These are phyloP conservation scores for Cryptomyrus ogoouensis DNA, from an alignment of 2,113 vertebrate species.

Conservation along the genomic window DNA sequence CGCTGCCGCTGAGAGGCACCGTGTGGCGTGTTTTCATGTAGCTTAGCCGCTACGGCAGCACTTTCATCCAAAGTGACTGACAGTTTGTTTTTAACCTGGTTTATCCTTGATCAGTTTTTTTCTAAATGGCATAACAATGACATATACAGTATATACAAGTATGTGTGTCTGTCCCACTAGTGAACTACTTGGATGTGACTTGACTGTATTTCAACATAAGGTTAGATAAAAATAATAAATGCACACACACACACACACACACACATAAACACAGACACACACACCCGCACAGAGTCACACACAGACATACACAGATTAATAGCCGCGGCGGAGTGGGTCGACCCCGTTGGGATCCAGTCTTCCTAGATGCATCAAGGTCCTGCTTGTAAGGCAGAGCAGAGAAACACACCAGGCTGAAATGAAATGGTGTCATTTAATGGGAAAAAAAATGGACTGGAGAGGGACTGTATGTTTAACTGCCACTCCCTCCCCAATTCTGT, in stretches of 20 bases:
- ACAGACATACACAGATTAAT: background rate
- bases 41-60: background rate
- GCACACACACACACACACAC: background rate
- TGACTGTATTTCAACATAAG: background rate
- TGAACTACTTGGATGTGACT: background rate
- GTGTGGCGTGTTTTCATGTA: background rate
- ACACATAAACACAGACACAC: background rate
- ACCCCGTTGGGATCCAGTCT: background rate
- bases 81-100: background rate
- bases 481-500: background rate
- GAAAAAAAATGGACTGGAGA: background rate
- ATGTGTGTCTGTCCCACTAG: background rate
- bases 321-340: background rate
- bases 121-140: background rate
- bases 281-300: background rate
- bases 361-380: background rate
- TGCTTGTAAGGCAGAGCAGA: background rate
- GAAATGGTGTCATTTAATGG: conserved; percentile 2
- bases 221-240: background rate
- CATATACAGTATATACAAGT: background rate
- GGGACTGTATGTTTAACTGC: background rate
- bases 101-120: background rate
- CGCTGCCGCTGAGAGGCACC: background rate
- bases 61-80: background rate
- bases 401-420: background rate